A percentile compares a stretch with the other conserved stretches of the same genome.
These are phyloP conservation scores for Formica selysi DNA, from an alignment of 1,140 invertebrate genomes.

Conservation along the genomic window DNA sequence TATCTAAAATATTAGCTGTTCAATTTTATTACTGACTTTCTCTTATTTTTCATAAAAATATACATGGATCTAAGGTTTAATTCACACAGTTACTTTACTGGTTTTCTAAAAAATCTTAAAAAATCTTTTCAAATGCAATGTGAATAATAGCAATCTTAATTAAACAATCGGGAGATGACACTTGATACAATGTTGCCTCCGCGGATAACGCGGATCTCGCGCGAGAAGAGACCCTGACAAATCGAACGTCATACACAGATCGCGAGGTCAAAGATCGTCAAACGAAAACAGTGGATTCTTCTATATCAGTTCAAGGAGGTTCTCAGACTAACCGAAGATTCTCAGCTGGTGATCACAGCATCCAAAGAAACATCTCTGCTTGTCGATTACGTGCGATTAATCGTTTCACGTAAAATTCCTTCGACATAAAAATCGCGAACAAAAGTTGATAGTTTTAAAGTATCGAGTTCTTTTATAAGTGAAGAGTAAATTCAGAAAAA, in stretches of 20 bases:
- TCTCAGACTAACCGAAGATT: background rate
- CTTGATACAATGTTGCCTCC: background rate
- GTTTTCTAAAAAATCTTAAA: background rate
- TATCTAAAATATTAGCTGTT: background rate
- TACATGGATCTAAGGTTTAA: background rate
- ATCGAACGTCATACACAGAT: slow-evolving; percentile 42
- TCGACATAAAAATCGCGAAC: background rate
- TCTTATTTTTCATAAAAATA: background rate
- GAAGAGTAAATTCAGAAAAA: background rate
- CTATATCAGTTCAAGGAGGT: slow-evolving; percentile 56
- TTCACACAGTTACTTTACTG: background rate
- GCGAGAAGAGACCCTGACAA: slow-evolving; percentile 17
- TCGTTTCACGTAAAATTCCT: background rate
- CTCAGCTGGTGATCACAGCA: slow-evolving; percentile 3
- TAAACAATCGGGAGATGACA: background rate
- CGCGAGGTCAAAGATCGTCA: slow-evolving; percentile 66
- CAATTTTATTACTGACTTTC: background rate
- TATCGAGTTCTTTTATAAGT: background rate
- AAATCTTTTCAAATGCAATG: background rate
- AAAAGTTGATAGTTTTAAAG: background rate
- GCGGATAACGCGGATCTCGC: slow-evolving; percentile 3
- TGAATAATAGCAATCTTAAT: background rate
- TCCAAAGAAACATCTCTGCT: slow-evolving; percentile 23
- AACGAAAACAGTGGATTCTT: slow-evolving; percentile 45
- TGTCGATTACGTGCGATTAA: background rate